phyloP scores from a whole-genome alignment of 1,140 invertebrate genomes.

The Heliconius himera region DNA sequence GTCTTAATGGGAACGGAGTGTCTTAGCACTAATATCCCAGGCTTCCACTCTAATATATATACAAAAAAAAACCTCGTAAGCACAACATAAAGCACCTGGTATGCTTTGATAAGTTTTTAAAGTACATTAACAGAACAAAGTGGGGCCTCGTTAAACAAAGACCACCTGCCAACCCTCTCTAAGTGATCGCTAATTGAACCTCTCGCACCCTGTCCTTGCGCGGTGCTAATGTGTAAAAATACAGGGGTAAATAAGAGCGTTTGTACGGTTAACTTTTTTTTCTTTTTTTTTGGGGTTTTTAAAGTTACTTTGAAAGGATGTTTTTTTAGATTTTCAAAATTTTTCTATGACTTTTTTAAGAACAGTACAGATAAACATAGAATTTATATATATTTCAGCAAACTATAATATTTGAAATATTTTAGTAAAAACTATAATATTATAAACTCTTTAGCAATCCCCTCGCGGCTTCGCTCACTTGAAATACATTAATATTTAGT shows the following conservation, averaged over 20 bases:
- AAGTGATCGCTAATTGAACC: slow-evolving; percentile 31
- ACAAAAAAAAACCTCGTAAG: not conserved
- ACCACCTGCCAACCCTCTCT: slow-evolving; percentile 33
- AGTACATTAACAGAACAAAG: slow-evolving; percentile 33
- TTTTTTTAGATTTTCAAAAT: not conserved
- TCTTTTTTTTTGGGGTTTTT: not conserved
- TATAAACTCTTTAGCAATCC: too few species aligned
- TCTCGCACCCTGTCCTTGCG: slow-evolving; percentile 26
- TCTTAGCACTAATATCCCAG: too few species aligned
- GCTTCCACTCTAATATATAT: too few species aligned
- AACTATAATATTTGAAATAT: too few species aligned
- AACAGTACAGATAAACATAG: too few species aligned
- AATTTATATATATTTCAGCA: too few species aligned
- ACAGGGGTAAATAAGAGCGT: slow-evolving; percentile 22
- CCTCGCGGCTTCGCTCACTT: too few species aligned
- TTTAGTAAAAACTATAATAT: too few species aligned
- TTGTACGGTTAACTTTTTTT: not conserved
- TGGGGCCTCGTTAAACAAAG: slow-evolving; percentile 30
- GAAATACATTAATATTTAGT: too few species aligned
- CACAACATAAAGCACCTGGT: not conserved
- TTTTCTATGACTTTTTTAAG: not conserved
- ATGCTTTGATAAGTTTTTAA: slow-evolving; percentile 12
- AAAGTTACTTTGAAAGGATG: not conserved
- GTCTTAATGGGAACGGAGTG: too few species aligned
- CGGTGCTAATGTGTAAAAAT: slow-evolving; percentile 37